Conservation (phyloP, 2,888 invertebrate species). For the Pyrgus malvae region DNA sequence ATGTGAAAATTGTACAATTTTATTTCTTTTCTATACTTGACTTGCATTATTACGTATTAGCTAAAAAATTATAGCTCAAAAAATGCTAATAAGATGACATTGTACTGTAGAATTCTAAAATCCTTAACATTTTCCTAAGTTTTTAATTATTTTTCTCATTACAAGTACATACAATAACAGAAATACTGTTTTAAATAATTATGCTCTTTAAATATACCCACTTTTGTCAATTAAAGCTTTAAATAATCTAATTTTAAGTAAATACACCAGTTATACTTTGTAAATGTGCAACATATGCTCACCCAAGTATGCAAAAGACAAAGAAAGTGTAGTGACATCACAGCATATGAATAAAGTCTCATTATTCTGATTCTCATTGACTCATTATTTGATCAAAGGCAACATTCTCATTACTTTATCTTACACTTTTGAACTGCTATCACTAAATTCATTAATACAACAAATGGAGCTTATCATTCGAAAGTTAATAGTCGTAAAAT, state of each 20-base stretch:
- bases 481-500: not conserved
- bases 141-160: too few relatives aligned
- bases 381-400: not conserved
- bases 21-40: too few relatives aligned
- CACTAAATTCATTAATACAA: slow-evolving; percentile 2
- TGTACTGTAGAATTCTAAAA: too few relatives aligned
- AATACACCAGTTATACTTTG: not conserved
- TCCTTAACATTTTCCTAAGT: too few relatives aligned
- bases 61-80: too few relatives aligned
- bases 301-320: not conserved
- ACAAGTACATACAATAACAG: too few relatives aligned
- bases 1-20: too few relatives aligned
- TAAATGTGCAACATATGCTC: slow-evolving; percentile 1
- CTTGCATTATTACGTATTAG: too few relatives aligned
- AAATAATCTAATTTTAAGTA: not conserved
- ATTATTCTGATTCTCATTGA: not conserved
- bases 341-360: not conserved
- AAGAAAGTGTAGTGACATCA: slow-evolving; percentile 5
- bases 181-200: too few relatives aligned
- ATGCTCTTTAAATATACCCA: too few relatives aligned
- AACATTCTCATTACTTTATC: slow-evolving; percentile 2
- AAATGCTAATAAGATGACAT: too few relatives aligned
- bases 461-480: not conserved
- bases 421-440: not conserved
- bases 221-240: not conserved